Conservation (phyloP, 2,113 vertebrate species). For the Hyla sarda region DNA sequence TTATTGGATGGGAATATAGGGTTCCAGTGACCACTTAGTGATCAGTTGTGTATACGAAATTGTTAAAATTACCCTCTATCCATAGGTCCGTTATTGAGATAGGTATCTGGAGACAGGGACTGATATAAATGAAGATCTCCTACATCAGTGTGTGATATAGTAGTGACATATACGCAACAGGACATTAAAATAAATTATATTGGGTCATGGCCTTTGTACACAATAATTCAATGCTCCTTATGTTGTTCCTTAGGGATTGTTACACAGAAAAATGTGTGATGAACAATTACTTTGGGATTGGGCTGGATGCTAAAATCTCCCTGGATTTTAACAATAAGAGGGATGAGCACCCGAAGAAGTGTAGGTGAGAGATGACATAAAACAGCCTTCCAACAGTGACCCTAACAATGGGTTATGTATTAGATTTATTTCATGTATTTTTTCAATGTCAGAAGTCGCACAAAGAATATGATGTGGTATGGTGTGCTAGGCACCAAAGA, state of each 20-base stretch:
- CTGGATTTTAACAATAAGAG: conserved; percentile 96
- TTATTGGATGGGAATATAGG: too few relatives aligned
- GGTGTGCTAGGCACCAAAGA: conserved; percentile 93
- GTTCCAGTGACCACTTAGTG: too few relatives aligned
- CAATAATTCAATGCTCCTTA: background rate
- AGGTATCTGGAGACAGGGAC: too few relatives aligned
- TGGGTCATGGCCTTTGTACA: background rate
- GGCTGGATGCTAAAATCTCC: conserved; percentile 92
- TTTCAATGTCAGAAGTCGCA: conserved; percentile 82
- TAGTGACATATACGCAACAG: background rate
- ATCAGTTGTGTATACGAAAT: too few relatives aligned
- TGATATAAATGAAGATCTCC: too few relatives aligned
- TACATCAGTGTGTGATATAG: background rate
- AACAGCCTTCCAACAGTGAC: background rate
- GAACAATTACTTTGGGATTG: conserved; percentile 97
- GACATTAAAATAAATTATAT: background rate
- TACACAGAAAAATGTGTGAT: conserved; percentile 94
- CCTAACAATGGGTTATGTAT: background rate
- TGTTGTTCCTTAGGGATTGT: conserved; percentile 75
- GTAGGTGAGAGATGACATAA: conserved; percentile 73
- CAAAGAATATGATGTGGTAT: conserved; percentile 98
- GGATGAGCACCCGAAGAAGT: conserved; percentile 93
- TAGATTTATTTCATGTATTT: background rate
- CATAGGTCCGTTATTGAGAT: too few relatives aligned
- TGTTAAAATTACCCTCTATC: too few relatives aligned